A percentile compares a stretch with the other conserved stretches of the same genome.
These are phyloP conservation scores for Hybos culiciformis DNA, from an alignment of 2,888 invertebrate genomes.

Conservation along the genomic window DNA sequence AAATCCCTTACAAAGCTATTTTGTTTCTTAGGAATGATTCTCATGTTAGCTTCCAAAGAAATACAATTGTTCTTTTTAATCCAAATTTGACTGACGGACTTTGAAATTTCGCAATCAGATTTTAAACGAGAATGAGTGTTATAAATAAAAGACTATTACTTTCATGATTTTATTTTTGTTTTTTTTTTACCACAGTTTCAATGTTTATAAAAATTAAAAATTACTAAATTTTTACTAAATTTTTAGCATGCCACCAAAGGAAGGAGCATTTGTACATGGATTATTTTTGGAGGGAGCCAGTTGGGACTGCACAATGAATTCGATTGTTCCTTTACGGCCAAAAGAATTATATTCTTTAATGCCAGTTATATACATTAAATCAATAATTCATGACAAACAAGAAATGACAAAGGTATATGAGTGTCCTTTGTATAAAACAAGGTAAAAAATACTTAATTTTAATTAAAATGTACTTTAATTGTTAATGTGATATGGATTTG, in stretches of 20 bases:
- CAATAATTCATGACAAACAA: slow-evolving; percentile 82
- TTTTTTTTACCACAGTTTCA: too few relatives aligned
- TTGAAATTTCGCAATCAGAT: too few relatives aligned
- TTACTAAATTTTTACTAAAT: neutral
- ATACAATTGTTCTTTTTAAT: too few relatives aligned
- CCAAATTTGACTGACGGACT: too few relatives aligned
- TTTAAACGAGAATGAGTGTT: too few relatives aligned
- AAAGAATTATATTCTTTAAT: slow-evolving; percentile 84
- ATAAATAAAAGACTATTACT: too few relatives aligned
- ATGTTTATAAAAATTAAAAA: neutral
- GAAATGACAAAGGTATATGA: slow-evolving; percentile 78
- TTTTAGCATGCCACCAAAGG: slow-evolving; percentile 65
- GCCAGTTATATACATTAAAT: slow-evolving; percentile 82
- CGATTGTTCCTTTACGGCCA: slow-evolving; percentile 71
- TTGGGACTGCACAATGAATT: slow-evolving; percentile 72
- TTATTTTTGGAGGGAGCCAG: slow-evolving; percentile 89
- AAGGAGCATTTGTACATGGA: slow-evolving; percentile 84
- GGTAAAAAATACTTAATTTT: slow-evolving; percentile 30
- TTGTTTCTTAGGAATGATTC: too few relatives aligned
- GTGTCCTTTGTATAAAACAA: slow-evolving; percentile 89
- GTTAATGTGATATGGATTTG: neutral
- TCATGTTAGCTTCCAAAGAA: too few relatives aligned
- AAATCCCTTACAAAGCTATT: too few relatives aligned
- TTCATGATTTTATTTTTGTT: too few relatives aligned
- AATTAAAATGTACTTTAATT: neutral